A percentile compares a stretch with the other conserved stretches of the same genome.
Evolutionary conservation across 2,797 vertebrate genomes (phyloP).

Genomic region (Acestrorhynchus altus): DNA sequence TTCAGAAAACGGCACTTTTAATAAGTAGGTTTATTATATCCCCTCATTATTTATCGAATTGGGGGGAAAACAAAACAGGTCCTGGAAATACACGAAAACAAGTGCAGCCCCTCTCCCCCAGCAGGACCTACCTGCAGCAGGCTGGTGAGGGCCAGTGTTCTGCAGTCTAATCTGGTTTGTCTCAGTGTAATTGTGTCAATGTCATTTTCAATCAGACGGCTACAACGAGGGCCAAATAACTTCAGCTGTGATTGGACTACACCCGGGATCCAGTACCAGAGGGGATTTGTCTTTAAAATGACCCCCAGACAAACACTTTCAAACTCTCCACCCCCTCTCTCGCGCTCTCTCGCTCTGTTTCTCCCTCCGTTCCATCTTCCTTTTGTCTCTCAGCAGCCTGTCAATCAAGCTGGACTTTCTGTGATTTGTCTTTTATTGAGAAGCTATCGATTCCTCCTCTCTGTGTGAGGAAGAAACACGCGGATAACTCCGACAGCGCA

Average conservation of each 20-base stretch:
- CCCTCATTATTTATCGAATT: too few relatives aligned
- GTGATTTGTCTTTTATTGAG: conserved; percentile 35
- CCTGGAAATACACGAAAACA: neutral
- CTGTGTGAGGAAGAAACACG: neutral
- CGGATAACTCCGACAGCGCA: neutral
- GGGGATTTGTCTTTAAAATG: conserved; percentile 70
- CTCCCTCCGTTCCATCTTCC: neutral
- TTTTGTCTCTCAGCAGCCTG: conserved; percentile 26
- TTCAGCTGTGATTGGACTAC: conserved; percentile 76
- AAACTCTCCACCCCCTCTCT: neutral
- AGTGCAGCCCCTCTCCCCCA: neutral
- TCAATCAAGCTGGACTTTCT: conserved; percentile 28
- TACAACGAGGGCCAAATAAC: conserved; percentile 84
- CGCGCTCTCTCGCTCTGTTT: neutral
- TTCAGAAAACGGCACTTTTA: too few relatives aligned
- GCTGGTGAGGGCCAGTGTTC: conserved; percentile 69
- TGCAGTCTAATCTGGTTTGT: conserved; percentile 84
- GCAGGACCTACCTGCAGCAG: conserved; percentile 57
- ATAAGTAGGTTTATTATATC: too few relatives aligned
- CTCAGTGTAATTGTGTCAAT: conserved; percentile 84
- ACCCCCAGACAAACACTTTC: conserved; percentile 66
- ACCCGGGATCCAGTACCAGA: conserved; percentile 25
- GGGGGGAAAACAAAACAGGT: too few relatives aligned
- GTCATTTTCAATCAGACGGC: conserved; percentile 86
- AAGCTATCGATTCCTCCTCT: conserved; percentile 17